Percentiles rank a stretch among this genome's conserved stretches.
These are phyloP conservation scores for Mola mola DNA, from an alignment of 2,113 vertebrate genomes.

Conservation along the genomic window DNA sequence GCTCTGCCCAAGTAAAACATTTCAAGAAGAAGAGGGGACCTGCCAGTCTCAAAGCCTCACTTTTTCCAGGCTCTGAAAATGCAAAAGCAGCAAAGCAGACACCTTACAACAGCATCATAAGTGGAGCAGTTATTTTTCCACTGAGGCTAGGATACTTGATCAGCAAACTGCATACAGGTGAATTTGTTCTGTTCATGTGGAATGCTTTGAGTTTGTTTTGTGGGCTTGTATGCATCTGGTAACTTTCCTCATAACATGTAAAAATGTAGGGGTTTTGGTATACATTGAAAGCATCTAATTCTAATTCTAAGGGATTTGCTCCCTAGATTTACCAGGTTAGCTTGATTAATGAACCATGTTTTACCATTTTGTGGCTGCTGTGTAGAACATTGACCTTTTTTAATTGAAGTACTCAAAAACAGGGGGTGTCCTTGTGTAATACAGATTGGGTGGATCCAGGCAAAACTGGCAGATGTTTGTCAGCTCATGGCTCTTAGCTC, in stretches of 20 bases:
- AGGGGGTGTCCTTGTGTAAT: conserved; percentile 7
- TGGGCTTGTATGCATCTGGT: neutral
- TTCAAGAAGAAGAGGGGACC: conserved; percentile 3
- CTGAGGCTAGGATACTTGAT: conserved; percentile 12
- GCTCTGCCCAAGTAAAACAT: conserved; percentile 21
- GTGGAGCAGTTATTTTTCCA: conserved; percentile 59
- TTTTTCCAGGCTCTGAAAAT: conserved; percentile 49
- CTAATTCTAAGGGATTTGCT: no score
- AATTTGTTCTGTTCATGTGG: conserved; percentile 40
- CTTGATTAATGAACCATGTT: neutral
- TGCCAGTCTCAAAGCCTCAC: conserved; percentile 22
- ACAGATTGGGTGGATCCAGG: conserved; percentile 20
- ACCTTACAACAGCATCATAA: conserved; percentile 36
- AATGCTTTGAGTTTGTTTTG: conserved; percentile 8
- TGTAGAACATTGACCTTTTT: conserved; percentile 3
- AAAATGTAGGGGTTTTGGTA: no score
- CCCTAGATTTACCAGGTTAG: neutral
- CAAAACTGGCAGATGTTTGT: conserved; percentile 35
- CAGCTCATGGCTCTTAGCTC: conserved; percentile 6
- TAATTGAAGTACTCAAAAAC: neutral
- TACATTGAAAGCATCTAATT: no score
- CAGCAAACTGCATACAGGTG: conserved; percentile 30
- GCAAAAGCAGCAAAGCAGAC: conserved; percentile 29
- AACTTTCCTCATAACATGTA: no score
- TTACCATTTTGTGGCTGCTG: neutral